These are phyloP conservation scores for Lomographa bimaculata DNA, from an alignment of 2,888 invertebrate genomes.

Conservation along the genomic window DNA sequence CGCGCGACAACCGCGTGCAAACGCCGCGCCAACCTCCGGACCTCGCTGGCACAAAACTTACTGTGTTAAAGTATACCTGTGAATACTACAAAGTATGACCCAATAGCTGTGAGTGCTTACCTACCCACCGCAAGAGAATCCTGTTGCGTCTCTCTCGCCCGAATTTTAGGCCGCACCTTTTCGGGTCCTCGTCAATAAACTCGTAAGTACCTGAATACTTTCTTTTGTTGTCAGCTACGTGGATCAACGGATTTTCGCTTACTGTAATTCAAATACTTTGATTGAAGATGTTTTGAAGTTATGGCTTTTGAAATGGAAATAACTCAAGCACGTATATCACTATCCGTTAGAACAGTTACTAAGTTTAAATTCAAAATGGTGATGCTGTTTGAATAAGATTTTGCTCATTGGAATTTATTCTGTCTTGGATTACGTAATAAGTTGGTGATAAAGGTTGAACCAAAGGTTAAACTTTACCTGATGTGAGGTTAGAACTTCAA, in stretches of 20 bases:
- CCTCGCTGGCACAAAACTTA: conserved; percentile 43
- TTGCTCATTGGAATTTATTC: too few relatives aligned
- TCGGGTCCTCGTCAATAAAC: conserved; percentile 48
- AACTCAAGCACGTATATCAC: too few relatives aligned
- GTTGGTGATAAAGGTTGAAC: too few relatives aligned
- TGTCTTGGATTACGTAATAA: too few relatives aligned
- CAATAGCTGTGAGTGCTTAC: conserved; percentile 26
- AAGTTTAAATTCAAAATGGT: too few relatives aligned
- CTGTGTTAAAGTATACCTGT: conserved; percentile 39
- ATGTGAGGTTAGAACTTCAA: too few relatives aligned
- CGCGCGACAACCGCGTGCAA: conserved; percentile 72
- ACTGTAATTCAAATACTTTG: conserved; percentile 18
- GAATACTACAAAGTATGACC: conserved; percentile 39
- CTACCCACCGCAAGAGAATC: conserved; percentile 32
- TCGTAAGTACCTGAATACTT: conserved; percentile 56
- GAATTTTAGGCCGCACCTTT: conserved; percentile 48
- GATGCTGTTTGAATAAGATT: too few relatives aligned
- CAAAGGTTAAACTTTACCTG: too few relatives aligned
- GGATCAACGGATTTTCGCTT: conserved; percentile 25
- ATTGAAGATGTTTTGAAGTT: too few relatives aligned
- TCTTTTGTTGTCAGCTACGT: conserved; percentile 49
- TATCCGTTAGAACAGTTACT: too few relatives aligned
- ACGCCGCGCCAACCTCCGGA: conserved; percentile 61
- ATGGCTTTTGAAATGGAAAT: too few relatives aligned
- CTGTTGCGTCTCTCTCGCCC: conserved; percentile 54